Conservation (phyloP, 2,888 invertebrate genomes). For the Dioctria rufipes region DNA sequence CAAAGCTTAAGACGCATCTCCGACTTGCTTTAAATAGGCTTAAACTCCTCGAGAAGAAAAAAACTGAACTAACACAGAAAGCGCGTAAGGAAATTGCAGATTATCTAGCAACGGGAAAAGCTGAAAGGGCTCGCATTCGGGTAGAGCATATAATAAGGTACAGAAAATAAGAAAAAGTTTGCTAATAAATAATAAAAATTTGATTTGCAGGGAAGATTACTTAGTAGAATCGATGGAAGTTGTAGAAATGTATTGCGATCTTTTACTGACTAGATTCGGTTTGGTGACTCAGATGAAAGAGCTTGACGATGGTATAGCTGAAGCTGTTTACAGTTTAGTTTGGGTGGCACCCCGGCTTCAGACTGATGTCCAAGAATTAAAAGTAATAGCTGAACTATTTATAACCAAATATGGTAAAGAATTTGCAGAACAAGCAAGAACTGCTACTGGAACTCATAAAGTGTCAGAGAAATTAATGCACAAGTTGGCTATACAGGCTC, state of each 20-base stretch:
- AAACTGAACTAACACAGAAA: conserved; percentile 96
- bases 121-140: conserved; percentile 93
- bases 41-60: conserved; percentile 96
- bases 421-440: conserved; percentile 91
- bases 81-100: conserved; percentile 96
- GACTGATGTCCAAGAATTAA: conserved; percentile 84
- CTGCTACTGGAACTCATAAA: conserved; percentile 89
- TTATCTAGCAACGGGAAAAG: conserved; percentile 88
- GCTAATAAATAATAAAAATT: neutral
- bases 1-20: conserved; percentile 96
- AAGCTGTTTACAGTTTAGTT: conserved; percentile 95
- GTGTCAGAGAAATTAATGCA: conserved; percentile 93
- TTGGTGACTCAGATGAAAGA: conserved; percentile 97
- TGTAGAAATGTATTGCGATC: conserved; percentile 99
- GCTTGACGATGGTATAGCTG: conserved; percentile 94
- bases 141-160: conserved; percentile 97
- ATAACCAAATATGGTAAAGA: conserved; percentile 94
- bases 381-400: conserved; percentile 89
- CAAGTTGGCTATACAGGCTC: conserved; percentile 94
- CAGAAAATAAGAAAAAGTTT: conserved; percentile 34
- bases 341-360: conserved; percentile 97
- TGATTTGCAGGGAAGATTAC: conserved; percentile 89
- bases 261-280: conserved; percentile 95
- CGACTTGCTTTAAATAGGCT: conserved; percentile 93
- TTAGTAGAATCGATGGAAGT: conserved; percentile 99